Base-by-base conservation (phyloP, 1,140 invertebrate species). In the Psilanteris sp. region DNA sequence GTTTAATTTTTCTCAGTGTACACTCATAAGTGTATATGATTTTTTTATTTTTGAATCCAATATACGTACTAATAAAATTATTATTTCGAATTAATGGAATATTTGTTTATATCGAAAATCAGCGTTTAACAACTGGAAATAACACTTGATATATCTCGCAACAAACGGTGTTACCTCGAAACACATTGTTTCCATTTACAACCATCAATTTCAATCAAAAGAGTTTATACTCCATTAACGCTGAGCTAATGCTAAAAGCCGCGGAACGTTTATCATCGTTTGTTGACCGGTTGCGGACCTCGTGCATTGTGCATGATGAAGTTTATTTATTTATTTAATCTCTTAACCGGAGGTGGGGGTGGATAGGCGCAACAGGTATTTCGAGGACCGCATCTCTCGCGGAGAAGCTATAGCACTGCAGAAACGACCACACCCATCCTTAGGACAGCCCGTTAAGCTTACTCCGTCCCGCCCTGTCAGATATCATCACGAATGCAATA, bases 261-360 rank as follows among this genome's bases (percentile, higher is more conserved):
- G 43, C 54, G 31, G 39, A 67, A 66, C 74, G 74, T 72, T 72
- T 77, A 77, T 77, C 74, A 72, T 67, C 67, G 61, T 72, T 77
- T 71, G 74, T 67, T 71, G 59, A 66, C 59, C 61, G 37, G 15
- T 16, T 36, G 44, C 41, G 24, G 14, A 32, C 15, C 50, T 55
- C 5, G 20, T 66, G 44, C 32, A 71, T 77, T 70, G 73, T 66
- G 31, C 24, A 3, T 10, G 29, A 10, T 2, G 22, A 32, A 54
- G 22, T 61, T 77, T 67, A 77, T 77, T 77, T 71, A 71, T 77
- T 77, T 77, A 66, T 70, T 77, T 66, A 59, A 77, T 77, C 59
- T 72, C 24, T 15, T 20, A 7, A 37, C 18, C 43, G 13, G 10
- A 36, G 67, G 55, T 34, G 20, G 57, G 57, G 66, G 41, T 37